A percentile compares a stretch with the other conserved stretches of the same genome.
Evolutionary conservation across 1,140 invertebrate genomes (phyloP).

Genomic region (Eurosta solidaginis): DNA sequence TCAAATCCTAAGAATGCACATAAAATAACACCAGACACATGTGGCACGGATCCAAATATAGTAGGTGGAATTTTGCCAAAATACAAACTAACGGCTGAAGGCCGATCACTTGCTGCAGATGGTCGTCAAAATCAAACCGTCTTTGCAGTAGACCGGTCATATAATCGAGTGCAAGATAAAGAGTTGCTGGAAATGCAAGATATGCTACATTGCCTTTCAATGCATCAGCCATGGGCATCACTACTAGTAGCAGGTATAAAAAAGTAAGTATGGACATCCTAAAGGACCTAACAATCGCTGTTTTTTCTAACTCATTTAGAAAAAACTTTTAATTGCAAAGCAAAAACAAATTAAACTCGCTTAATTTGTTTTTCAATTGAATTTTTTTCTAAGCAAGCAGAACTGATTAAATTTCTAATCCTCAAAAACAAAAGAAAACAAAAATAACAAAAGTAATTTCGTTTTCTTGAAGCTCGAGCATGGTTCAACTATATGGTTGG

Average conservation of each 20-base stretch:
- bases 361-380: background rate
- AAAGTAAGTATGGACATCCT: constrained; percentile 63
- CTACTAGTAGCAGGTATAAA: constrained; percentile 90
- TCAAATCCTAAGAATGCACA: constrained; percentile 32
- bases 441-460: too few relatives aligned
- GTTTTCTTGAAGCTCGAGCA: too few relatives aligned
- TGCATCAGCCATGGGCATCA: constrained; percentile 97
- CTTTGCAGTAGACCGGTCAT: constrained; percentile 44
- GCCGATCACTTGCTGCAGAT: constrained; percentile 28
- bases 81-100: constrained; percentile 30
- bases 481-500: too few relatives aligned
- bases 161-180: constrained; percentile 76
- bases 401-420: too few relatives aligned
- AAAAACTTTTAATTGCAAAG: too few relatives aligned
- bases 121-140: constrained; percentile 35
- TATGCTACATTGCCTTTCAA: constrained; percentile 85
- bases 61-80: constrained; percentile 33
- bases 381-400: too few relatives aligned
- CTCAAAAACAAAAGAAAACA: too few relatives aligned
- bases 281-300: background rate
- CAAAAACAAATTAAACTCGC: background rate
- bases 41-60: constrained; percentile 36
- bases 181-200: constrained; percentile 88
- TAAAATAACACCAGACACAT: constrained; percentile 26
- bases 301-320: background rate